Percentiles rank a stretch among this genome's conserved stretches.
These are phyloP conservation scores for Andrena cerasifolii DNA, from an alignment of 1,140 invertebrate genomes.

Conservation along the genomic window DNA sequence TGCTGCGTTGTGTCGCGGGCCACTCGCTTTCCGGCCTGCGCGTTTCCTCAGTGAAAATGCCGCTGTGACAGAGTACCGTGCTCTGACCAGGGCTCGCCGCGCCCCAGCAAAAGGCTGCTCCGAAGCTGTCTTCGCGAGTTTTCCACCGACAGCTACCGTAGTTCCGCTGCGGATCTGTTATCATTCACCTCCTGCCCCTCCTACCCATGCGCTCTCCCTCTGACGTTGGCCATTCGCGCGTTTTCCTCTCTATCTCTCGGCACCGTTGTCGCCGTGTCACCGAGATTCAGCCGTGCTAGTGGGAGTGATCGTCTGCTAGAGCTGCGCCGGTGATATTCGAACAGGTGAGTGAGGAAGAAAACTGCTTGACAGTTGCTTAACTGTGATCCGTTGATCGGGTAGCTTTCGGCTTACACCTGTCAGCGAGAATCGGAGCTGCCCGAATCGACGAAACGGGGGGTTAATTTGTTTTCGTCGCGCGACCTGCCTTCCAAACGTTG, in stretches of 20 bases:
- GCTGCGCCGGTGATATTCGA: constrained; percentile 9
- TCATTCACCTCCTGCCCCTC: not conserved
- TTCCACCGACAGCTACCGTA: not conserved
- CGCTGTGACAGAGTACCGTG: constrained; percentile 65
- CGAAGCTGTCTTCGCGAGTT: constrained; percentile 8
- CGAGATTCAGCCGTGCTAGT: constrained; percentile 7
- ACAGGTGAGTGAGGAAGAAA: constrained; percentile 24
- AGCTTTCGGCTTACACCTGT: not conserved
- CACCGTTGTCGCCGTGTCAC: not conserved
- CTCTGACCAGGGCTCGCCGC: constrained; percentile 57
- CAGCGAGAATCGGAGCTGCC: not conserved
- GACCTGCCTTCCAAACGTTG: constrained; percentile 35
- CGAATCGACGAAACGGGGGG: not conserved
- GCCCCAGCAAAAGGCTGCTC: constrained; percentile 5
- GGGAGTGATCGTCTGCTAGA: constrained; percentile 13
- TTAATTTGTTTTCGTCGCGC: constrained; percentile 5
- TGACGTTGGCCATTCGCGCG: constrained; percentile 13
- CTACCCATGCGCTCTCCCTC: not conserved
- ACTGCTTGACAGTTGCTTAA: not conserved
- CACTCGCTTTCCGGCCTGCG: constrained; percentile 48
- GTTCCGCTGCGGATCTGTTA: constrained; percentile 5
- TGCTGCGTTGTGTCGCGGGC: constrained; percentile 30
- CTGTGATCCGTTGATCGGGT: too few relatives aligned
- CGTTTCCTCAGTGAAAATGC: constrained; percentile 68
- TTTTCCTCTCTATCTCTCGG: constrained; percentile 16